Base-by-base conservation (phyloP, 2,888 invertebrate genomes). In the Andrena camellia region DNA sequence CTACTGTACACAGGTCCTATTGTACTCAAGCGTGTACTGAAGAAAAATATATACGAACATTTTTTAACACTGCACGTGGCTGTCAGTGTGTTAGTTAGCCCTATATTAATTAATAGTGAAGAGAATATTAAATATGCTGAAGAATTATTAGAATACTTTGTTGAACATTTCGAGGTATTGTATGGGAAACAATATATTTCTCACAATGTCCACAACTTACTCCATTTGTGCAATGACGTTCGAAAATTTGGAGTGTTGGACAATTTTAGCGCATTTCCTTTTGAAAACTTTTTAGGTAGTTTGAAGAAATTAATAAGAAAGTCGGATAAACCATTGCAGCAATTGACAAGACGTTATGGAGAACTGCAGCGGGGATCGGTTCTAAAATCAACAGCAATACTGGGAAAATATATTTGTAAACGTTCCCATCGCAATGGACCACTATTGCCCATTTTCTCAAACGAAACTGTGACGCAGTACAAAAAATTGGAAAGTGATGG, bases 41-140 rank as follows among this genome's bases (percentile, higher is more conserved):
- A 1, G 17, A n/a, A 50, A n/a, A 0, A 50, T 50, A 6, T 50
- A n/a, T 50, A 50, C n/a, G 17, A 50, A n/a, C 50, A 50, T 50
- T 50, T 50, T 50, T n/a, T 50, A n/a, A 50, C 50, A n/a, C n/a
- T n/a, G 50, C 50, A 50, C n/a, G 50, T 50, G n/a, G 50, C 50
- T n/a, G 17, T 50, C n/a, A 17, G 50, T n/a, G n/a, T n/a, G 17
- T 50, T 50, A 50, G n/a, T n/a, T n/a, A 50, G 17, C 50, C 7
- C n/a, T n/a, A 50, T n/a, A 5, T n/a, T n/a, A 35, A 35, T 35
- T 35, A 8, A 35, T 10, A 35, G 35, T 35, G 35, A 35, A 10
- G 35, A 35, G 8, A 35, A 35, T 35, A 35, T 35, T 35, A 35
- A 35, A 35, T 35, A 35, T 35, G 50, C n/a, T 50, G 50, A 50